A percentile compares a stretch with the other conserved stretches of the same genome.
These are phyloP conservation scores for Aspiorhynchus laticeps DNA, from an alignment of 2,113 vertebrate genomes.

Conservation along the genomic window DNA sequence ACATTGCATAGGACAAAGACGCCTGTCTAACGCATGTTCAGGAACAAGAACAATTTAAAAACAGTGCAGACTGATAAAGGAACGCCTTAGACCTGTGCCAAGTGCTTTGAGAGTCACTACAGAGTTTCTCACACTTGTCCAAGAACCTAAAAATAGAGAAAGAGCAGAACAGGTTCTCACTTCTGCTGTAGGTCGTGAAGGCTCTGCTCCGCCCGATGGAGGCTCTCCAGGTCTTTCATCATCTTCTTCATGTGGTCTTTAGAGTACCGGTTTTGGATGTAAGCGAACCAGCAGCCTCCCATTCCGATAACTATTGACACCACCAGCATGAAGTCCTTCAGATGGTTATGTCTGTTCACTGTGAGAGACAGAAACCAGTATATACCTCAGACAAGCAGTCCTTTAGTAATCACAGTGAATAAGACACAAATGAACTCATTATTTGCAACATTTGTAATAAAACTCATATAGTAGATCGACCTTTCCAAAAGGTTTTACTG, in stretches of 20 bases:
- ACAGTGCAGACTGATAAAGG: not conserved
- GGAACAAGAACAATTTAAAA: not conserved
- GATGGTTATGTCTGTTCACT: constrained; percentile 95
- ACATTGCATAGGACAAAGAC: not conserved
- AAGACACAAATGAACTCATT: not conserved
- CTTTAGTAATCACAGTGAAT: not conserved
- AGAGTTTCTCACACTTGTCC: not conserved
- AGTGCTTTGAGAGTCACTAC: not conserved
- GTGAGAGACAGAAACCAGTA: constrained; percentile 39
- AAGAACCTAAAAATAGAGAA: not conserved
- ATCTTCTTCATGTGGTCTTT: constrained; percentile 99
- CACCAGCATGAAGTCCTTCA: constrained; percentile 99
- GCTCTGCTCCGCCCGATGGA: constrained; percentile 96
- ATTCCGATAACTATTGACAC: constrained; percentile 98
- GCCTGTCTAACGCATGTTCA: not conserved
- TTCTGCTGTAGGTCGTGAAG: constrained; percentile 95
- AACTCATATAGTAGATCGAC: not conserved
- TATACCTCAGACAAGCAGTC: not conserved
- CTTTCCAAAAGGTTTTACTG: not conserved
- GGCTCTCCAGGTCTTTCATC: constrained; percentile 96
- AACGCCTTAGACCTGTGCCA: not conserved
- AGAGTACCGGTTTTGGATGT: constrained; percentile 97
- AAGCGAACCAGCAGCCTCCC: constrained; percentile 98
- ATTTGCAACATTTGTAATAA: not conserved
- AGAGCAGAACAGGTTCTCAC: constrained; percentile 71